These are phyloP conservation scores for Pharmacophagus antenor DNA, from an alignment of 2,888 invertebrate genomes.

Conservation along the genomic window DNA sequence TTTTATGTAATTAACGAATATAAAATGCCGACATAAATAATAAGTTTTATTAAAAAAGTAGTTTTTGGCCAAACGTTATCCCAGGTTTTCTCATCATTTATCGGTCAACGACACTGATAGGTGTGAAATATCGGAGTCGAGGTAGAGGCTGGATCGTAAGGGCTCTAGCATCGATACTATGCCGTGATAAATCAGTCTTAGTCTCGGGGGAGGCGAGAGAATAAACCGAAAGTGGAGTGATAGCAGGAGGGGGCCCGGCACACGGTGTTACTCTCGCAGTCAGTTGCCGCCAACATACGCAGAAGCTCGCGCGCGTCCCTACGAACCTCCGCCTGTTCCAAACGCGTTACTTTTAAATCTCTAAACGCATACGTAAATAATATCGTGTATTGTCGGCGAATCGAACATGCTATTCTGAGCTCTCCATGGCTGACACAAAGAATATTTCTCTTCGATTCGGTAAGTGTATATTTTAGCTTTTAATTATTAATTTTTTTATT, in stretches of 20 bases:
- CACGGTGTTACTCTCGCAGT: constrained; percentile 57
- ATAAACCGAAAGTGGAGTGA: constrained; percentile 70
- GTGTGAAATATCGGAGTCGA: constrained; percentile 12
- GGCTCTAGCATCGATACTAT: constrained; percentile 41
- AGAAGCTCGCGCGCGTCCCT: constrained; percentile 56
- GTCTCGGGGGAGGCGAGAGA: constrained; percentile 67
- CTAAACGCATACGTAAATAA: constrained; percentile 35
- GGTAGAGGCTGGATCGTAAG: constrained; percentile 13
- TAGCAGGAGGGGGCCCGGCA: constrained; percentile 68
- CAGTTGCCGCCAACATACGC: constrained; percentile 62
- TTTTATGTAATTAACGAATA: not conserved
- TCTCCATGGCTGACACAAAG: not conserved
- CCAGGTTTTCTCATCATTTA: not conserved
- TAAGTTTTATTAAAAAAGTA: not conserved
- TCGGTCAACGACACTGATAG: constrained; percentile 3
- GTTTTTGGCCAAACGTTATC: not conserved
- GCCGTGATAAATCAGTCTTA: constrained; percentile 68
- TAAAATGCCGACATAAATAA: not conserved
- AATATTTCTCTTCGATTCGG: constrained; percentile 5
- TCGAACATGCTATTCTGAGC: constrained; percentile 19
- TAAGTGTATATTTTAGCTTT: constrained; percentile 9
- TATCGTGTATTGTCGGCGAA: constrained; percentile 20
- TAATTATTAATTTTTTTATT: not conserved
- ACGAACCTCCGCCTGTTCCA: constrained; percentile 2
- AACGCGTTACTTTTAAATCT: constrained; percentile 26